phyloP scores from a whole-genome alignment of 2,888 invertebrate genomes.

The Eupsilia transversa region DNA sequence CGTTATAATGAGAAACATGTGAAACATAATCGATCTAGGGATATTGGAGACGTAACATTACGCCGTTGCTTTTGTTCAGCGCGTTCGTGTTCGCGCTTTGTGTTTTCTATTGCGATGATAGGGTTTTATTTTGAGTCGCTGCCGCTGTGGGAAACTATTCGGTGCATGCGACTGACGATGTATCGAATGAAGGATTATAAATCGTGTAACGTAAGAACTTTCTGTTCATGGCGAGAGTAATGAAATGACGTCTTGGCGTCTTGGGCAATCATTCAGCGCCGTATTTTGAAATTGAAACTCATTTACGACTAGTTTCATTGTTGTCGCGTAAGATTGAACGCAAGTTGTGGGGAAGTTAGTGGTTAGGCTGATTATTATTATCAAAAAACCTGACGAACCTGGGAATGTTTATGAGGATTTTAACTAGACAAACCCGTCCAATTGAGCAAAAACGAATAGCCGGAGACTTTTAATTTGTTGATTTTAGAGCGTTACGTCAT shows the following conservation, averaged over 20 bases:
- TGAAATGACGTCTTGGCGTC: conserved; percentile 41
- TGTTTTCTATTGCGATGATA: conserved; percentile 74
- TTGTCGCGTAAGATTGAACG: conserved; percentile 13
- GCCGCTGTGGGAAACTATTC: conserved; percentile 71
- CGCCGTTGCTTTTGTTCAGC: conserved; percentile 77
- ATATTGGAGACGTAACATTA: conserved; percentile 85
- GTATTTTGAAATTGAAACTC: conserved; percentile 40
- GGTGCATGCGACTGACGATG: conserved; percentile 48
- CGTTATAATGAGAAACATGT: conserved; percentile 89
- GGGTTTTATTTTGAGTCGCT: conserved; percentile 72
- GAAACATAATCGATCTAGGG: conserved; percentile 87
- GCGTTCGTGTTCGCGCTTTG: conserved; percentile 72
- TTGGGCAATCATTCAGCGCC: conserved; percentile 33
- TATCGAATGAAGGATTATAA: conserved; percentile 56
- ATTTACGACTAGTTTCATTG: conserved; percentile 38
- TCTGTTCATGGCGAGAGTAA: conserved; percentile 50
- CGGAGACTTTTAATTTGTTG: neutral
- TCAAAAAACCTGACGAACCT: neutral
- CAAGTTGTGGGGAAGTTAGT: neutral
- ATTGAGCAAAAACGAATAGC: neutral
- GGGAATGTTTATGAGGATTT: neutral
- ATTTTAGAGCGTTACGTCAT: neutral
- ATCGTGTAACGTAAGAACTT: conserved; percentile 62
- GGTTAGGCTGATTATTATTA: neutral
- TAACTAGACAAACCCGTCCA: neutral